These are phyloP conservation scores for Noturus placidus DNA, from an alignment of 2,113 vertebrate genomes.

Conservation along the genomic window DNA sequence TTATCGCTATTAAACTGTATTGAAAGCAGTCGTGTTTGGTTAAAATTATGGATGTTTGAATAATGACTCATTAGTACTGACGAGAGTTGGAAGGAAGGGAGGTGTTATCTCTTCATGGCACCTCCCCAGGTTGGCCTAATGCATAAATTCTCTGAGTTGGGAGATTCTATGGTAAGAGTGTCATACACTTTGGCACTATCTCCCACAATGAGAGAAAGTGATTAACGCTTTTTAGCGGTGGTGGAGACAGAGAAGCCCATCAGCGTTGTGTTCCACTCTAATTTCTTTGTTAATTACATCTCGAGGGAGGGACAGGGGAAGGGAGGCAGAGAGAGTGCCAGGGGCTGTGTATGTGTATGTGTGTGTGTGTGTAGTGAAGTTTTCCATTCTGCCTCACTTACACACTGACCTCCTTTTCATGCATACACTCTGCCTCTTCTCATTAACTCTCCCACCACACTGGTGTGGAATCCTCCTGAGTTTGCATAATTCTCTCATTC, in stretches of 20 bases:
- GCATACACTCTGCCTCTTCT: slow-evolving; percentile 40
- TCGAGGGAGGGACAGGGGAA: slow-evolving; percentile 65
- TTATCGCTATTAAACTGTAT: not conserved
- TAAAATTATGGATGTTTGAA: not conserved
- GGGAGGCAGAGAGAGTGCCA: slow-evolving; percentile 50
- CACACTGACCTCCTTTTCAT: slow-evolving; percentile 67
- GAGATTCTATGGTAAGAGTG: slow-evolving; percentile 32
- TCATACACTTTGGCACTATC: slow-evolving; percentile 21
- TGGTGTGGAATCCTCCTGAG: slow-evolving; percentile 44
- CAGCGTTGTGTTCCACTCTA: slow-evolving; percentile 69
- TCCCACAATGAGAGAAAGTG: slow-evolving; percentile 61
- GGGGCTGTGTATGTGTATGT: slow-evolving; percentile 45
- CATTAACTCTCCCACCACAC: slow-evolving; percentile 29
- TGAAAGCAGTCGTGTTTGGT: not conserved
- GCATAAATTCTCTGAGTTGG: slow-evolving; percentile 34
- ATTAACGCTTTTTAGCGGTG: slow-evolving; percentile 70
- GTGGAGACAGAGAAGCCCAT: slow-evolving; percentile 63
- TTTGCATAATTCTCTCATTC: slow-evolving; percentile 37
- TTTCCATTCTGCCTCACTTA: slow-evolving; percentile 63
- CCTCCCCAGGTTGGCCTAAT: slow-evolving; percentile 12
- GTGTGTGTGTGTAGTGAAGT: not conserved
- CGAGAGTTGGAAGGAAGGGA: not conserved
- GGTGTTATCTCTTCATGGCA: slow-evolving; percentile 8
- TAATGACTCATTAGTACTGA: not conserved
- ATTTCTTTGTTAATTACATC: slow-evolving; percentile 81